A percentile compares a stretch with the other conserved stretches of the same genome.
These are phyloP conservation scores for Crenuchus spilurus DNA, from an alignment of 2,797 vertebrate genomes.

Conservation along the genomic window DNA sequence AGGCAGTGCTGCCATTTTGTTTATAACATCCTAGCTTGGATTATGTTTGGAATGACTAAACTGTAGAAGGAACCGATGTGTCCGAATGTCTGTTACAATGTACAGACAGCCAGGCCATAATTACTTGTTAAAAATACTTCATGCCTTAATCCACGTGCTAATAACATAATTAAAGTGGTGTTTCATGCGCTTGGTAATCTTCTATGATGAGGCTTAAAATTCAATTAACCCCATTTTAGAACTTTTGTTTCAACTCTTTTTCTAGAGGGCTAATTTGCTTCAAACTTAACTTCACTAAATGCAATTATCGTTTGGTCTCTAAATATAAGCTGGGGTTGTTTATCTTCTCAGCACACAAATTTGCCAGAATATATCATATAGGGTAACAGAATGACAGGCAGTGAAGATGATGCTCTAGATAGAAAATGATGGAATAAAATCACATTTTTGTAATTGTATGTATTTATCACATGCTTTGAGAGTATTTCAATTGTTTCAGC, in stretches of 20 bases:
- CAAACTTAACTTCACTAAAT: slow-evolving; percentile 70
- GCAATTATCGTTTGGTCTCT: slow-evolving; percentile 67
- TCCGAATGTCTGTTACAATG: slow-evolving; percentile 71
- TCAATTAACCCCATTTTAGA: slow-evolving; percentile 83
- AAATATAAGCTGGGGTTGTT: slow-evolving; percentile 71
- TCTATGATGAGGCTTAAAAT: slow-evolving; percentile 81
- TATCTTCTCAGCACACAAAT: slow-evolving; percentile 60
- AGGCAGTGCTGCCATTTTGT: neutral
- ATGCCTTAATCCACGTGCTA: slow-evolving; percentile 79
- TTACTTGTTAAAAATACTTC: slow-evolving; percentile 75
- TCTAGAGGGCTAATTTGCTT: slow-evolving; percentile 75
- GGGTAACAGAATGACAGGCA: neutral
- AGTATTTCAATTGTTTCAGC: slow-evolving; percentile 33
- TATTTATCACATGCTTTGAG: neutral
- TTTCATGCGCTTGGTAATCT: slow-evolving; percentile 79
- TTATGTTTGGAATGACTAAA: slow-evolving; percentile 59
- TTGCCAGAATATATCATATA: slow-evolving; percentile 45
- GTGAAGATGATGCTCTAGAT: neutral
- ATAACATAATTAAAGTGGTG: slow-evolving; percentile 80
- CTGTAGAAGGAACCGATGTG: slow-evolving; percentile 59
- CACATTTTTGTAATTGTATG: neutral
- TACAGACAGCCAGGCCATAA: slow-evolving; percentile 70
- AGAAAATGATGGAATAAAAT: neutral
- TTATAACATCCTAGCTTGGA: slow-evolving; percentile 23
- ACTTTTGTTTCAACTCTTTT: slow-evolving; percentile 81